Percentiles rank a stretch among this genome's conserved stretches.
Evolutionary conservation across 2,113 vertebrate species (phyloP).

Genomic region (Piaya cayana): DNA sequence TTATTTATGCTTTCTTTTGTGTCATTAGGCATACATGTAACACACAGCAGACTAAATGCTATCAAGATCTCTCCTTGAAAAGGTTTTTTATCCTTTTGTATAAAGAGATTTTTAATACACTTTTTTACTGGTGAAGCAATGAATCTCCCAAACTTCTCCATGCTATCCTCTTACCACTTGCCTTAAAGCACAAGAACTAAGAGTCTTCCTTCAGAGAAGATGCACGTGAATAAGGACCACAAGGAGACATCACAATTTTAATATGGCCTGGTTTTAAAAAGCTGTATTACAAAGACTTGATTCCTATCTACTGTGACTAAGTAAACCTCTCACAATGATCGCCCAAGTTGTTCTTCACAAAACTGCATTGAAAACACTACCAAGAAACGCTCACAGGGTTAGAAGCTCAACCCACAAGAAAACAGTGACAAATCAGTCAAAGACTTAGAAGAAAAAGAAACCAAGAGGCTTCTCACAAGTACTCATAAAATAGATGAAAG

Average conservation of each 20-base stretch:
- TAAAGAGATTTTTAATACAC: background rate
- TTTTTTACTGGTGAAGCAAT: background rate
- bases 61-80: background rate
- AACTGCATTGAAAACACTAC: background rate
- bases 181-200: background rate
- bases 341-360: background rate
- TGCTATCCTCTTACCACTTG: background rate
- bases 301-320: background rate
- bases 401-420: background rate
- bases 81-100: background rate
- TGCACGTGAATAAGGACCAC: background rate
- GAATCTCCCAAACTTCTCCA: background rate
- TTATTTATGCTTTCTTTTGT: background rate
- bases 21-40: background rate
- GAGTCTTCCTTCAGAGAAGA: background rate
- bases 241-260: background rate
- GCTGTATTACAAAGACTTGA: background rate
- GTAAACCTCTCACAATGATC: background rate
- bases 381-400: background rate
- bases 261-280: background rate
- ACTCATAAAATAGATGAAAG: background rate
- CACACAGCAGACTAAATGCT: background rate
- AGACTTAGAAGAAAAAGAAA: background rate
- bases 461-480: background rate
- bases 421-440: background rate